Conservation (phyloP, 2,888 invertebrate species). For the Lasioglossum lativentre region DNA sequence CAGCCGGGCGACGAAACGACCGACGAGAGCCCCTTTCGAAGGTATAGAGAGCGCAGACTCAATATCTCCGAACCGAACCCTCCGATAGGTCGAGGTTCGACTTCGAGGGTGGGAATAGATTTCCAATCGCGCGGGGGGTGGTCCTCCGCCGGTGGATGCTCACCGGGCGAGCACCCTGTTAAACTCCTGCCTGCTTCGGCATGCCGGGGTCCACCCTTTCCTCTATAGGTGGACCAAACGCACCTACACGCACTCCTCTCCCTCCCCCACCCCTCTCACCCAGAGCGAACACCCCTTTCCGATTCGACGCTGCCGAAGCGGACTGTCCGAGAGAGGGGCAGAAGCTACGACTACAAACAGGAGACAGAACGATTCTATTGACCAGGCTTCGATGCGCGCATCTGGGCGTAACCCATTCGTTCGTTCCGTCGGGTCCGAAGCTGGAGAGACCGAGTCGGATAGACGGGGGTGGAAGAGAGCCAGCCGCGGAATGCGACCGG, state of each 20-base stretch:
- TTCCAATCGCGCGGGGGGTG: slow-evolving; percentile 84
- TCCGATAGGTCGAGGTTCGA: slow-evolving; percentile 85
- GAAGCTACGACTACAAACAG: slow-evolving; percentile 65
- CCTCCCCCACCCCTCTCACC: slow-evolving; percentile 6
- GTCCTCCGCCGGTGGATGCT: slow-evolving; percentile 71
- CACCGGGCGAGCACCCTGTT: slow-evolving; percentile 63
- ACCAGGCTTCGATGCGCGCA: slow-evolving; percentile 85
- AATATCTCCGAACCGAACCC: slow-evolving; percentile 84
- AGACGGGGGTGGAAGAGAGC: slow-evolving; percentile 62
- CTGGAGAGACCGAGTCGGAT: slow-evolving; percentile 32
- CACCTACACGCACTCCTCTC: slow-evolving; percentile 83
- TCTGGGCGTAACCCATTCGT: slow-evolving; percentile 85
- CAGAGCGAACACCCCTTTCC: slow-evolving; percentile 70
- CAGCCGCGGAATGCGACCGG: slow-evolving; percentile 24
- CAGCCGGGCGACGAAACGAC: slow-evolving; percentile 40
- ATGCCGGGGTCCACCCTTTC: slow-evolving; percentile 72
- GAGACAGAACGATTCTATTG: slow-evolving; percentile 82
- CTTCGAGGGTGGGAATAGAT: slow-evolving; percentile 85
- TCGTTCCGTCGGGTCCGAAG: slow-evolving; percentile 67
- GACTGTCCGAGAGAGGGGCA: slow-evolving; percentile 59
- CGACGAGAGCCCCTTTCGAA: slow-evolving; percentile 58
- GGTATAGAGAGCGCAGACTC: slow-evolving; percentile 82
- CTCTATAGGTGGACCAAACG: slow-evolving; percentile 85
- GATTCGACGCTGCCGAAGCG: slow-evolving; percentile 63
- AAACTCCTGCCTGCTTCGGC: slow-evolving; percentile 64